Base-by-base conservation (phyloP, 2,888 invertebrate species). In the Pemphredon lugubris region DNA sequence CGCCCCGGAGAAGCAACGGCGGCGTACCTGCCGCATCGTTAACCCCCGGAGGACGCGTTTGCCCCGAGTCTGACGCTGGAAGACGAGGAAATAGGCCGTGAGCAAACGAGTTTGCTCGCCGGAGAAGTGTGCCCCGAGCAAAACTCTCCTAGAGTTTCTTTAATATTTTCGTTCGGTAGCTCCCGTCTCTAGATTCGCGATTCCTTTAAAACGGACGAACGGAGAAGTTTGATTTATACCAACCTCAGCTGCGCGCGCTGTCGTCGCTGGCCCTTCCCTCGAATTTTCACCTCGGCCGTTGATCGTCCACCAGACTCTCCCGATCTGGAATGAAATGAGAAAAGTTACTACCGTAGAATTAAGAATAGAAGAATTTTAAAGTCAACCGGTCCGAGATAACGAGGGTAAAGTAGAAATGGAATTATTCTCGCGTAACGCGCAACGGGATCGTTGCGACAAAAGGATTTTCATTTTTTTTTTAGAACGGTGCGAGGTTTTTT, bases 41-140 rank as follows among this genome's bases (percentile, higher is more conserved):
- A 54, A 47, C 50, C 34, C 42, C 13, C 13, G 18, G 7, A 16
- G 50, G 53, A 16, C 9, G 40, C 55, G 65, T 73, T 73, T 73
- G 48, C 73, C 57, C n/a, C 39, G 53, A 57, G 60, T 23, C 45
- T 42, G 30, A 67, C 42, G 32, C 34, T 39, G 23, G 20, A 40
- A 37, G 32, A 21, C 51, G 32, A 7, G 54, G 23, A 66, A 65
- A 65, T 71, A 66, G 71, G 61, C 64, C 64, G 65, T 78, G 65
- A 76, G 77, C 81, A 81, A 84, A 83, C 76, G 73, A 77, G 72
- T 79, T 60, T 37, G 63, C 76, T 73, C 68, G 67, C 69, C 51
- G 64, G 77, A 81, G 77, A 84, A 84, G 60, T 73, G 77, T 73
- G 78, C 74, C 79, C 76, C 71, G 77, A 79, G 78, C 77, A 74